A percentile compares a stretch with the other conserved stretches of the same genome.
Conservation (phyloP, 2,113 vertebrate genomes). For the Ochotona princeps region DNA sequence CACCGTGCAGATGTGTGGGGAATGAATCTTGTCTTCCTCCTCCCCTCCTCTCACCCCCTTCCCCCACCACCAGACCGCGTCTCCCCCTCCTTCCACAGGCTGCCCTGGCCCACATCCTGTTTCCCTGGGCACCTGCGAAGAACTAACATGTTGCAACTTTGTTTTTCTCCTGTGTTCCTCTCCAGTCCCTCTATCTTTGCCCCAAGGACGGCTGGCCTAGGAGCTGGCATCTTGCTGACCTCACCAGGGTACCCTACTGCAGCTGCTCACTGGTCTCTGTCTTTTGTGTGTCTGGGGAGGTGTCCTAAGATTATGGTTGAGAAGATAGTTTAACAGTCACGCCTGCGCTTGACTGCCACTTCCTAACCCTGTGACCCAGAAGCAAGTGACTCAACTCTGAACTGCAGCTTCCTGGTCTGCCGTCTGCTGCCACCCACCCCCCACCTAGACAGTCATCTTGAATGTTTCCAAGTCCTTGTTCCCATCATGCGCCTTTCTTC, state of each 20-base stretch:
- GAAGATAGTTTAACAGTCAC: background rate
- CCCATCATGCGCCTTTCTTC: background rate
- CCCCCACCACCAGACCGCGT: background rate
- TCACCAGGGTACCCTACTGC: background rate
- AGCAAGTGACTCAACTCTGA: constrained; percentile 13
- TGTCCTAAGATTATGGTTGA: constrained; percentile 25
- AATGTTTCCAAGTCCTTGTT: background rate
- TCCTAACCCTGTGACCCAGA: background rate
- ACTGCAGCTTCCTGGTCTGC: background rate
- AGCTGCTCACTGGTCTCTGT: background rate
- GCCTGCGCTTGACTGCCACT: background rate
- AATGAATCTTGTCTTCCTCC: background rate
- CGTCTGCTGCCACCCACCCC: background rate
- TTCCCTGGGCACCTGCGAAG: constrained; percentile 1
- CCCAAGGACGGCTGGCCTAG: background rate
- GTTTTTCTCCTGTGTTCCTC: background rate
- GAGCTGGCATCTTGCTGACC: background rate
- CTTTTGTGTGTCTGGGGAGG: background rate
- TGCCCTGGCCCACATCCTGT: background rate
- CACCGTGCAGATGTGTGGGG: no score
- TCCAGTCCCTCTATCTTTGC: background rate
- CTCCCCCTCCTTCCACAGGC: background rate
- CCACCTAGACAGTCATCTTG: background rate
- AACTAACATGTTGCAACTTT: background rate
- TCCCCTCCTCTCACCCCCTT: background rate